Conservation (phyloP, 2,113 vertebrate genomes). For the Tupaia tana region DNA sequence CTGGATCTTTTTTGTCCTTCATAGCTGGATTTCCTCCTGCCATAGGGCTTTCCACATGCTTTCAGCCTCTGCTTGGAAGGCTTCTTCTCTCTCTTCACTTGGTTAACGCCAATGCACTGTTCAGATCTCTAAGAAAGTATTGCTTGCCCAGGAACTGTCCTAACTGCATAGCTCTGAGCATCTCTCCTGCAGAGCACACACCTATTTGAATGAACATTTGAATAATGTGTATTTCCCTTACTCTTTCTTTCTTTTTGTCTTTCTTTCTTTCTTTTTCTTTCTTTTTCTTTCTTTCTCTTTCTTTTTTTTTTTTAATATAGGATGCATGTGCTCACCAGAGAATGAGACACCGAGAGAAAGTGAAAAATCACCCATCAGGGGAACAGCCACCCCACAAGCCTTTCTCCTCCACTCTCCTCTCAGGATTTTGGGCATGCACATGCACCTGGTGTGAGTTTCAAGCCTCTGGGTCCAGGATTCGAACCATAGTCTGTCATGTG, state of each 20-base stretch:
- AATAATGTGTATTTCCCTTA: neutral
- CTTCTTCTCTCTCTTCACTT: neutral
- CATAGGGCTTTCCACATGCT: conserved; percentile 1
- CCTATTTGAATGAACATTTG: neutral
- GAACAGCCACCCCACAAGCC: no score
- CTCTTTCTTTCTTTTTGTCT: neutral
- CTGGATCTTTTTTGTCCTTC: neutral
- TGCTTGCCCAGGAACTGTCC: neutral
- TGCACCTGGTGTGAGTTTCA: no score
- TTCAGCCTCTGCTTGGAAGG: neutral
- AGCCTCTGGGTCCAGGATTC: no score
- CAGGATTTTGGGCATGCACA: no score
- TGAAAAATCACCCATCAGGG: no score
- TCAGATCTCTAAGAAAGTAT: neutral
- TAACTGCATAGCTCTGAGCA: neutral
- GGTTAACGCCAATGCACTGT: neutral
- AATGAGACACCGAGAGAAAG: no score
- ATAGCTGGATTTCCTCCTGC: neutral
- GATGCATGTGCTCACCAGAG: no score
- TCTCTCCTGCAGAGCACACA: neutral
- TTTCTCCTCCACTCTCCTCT: no score
- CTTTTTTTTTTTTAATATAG: no score
- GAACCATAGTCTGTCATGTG: no score
- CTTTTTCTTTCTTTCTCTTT: no score
- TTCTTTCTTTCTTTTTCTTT: no score